These are phyloP conservation scores for Choreutis nemorana DNA, from an alignment of 2,888 invertebrate genomes.

Conservation along the genomic window DNA sequence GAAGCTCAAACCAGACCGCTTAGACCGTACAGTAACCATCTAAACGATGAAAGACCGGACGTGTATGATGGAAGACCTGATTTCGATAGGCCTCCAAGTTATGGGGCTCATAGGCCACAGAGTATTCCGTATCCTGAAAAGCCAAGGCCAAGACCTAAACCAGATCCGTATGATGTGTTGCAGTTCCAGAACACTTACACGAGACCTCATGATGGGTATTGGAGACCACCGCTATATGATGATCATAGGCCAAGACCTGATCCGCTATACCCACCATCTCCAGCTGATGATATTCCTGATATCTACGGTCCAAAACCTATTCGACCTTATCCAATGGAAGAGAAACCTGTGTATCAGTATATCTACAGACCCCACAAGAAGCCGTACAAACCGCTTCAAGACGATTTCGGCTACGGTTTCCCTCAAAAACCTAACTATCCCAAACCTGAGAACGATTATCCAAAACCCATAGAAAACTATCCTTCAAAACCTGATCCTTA, in stretches of 20 bases:
- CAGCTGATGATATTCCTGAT: constrained; percentile 21
- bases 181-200: constrained; percentile 30
- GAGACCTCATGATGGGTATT: constrained; percentile 17
- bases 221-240: constrained; percentile 14
- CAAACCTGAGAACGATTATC: constrained; percentile 11
- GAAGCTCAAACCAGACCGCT: constrained; percentile 19
- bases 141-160: constrained; percentile 18
- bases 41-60: constrained; percentile 35
- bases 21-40: constrained; percentile 18
- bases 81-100: constrained; percentile 34
- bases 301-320: constrained; percentile 24
- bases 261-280: constrained; percentile 21
- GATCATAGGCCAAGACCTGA: constrained; percentile 24
- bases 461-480: constrained; percentile 9
- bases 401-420: constrained; percentile 17
- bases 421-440: too few relatives aligned
- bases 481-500: constrained; percentile 17
- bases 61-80: constrained; percentile 32
- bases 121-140: constrained; percentile 26
- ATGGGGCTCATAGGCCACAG: constrained; percentile 38
- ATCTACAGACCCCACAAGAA: constrained; percentile 39
- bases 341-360: constrained; percentile 41
- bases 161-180: constrained; percentile 32
- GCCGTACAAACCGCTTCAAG: constrained; percentile 22
- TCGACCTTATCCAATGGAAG: constrained; percentile 24